A percentile compares a stretch with the other conserved stretches of the same genome.
Evolutionary conservation across 2,113 vertebrate genomes (phyloP).

Genomic region (Gobius niger): DNA sequence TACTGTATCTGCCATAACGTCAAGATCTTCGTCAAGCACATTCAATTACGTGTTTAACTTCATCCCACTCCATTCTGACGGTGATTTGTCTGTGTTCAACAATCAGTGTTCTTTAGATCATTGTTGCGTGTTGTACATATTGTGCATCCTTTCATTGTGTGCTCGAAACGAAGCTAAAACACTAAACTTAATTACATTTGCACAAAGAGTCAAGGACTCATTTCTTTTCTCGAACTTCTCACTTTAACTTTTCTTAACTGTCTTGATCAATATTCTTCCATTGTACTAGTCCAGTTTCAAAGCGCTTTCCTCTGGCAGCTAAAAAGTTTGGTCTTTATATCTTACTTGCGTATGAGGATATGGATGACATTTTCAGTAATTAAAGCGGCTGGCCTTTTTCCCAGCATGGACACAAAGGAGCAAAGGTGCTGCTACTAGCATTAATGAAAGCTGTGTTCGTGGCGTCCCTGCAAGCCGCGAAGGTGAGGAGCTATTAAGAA

Average conservation of each 20-base stretch:
- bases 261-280: not conserved
- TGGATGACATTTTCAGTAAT: constrained; percentile 7
- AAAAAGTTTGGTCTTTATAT: constrained; percentile 1
- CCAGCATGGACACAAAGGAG: not conserved
- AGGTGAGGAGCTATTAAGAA: constrained; percentile 4
- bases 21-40: no score
- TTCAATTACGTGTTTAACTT: no score
- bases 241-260: not conserved
- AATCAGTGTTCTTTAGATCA: no score
- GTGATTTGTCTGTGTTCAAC: no score
- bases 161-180: not conserved
- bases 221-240: not conserved
- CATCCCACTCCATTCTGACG: no score
- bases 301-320: not conserved
- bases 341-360: not conserved
- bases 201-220: no score
- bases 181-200: no score
- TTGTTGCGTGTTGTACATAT: no score
- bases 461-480: not conserved
- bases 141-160: not conserved
- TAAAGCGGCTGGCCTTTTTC: not conserved
- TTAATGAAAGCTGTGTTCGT: constrained; percentile 8
- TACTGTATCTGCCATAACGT: no score
- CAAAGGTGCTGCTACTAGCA: constrained; percentile 2
- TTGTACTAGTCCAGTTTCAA: not conserved